A percentile compares a stretch with the other conserved stretches of the same genome.
Evolutionary conservation across 2,113 vertebrate species (phyloP).

Genomic region (Hippoglossus stenolepis): DNA sequence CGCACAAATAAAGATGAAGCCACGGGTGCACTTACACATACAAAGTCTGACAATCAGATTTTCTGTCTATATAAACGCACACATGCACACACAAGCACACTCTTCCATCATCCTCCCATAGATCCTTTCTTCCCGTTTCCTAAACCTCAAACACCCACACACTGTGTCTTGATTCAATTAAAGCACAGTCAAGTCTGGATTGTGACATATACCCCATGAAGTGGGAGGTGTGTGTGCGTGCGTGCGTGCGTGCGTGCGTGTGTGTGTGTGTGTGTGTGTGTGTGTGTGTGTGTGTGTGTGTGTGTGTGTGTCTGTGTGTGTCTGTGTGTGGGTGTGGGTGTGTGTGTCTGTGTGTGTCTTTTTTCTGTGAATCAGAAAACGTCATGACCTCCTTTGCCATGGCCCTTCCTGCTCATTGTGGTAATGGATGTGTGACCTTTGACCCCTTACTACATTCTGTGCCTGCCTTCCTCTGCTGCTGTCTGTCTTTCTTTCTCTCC

Average conservation of each 20-base stretch:
- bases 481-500: constrained; percentile 35
- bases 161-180: constrained; percentile 71
- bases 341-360: no score
- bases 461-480: constrained; percentile 42
- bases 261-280: constrained; percentile 2
- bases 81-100: constrained; percentile 4
- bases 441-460: constrained; percentile 55
- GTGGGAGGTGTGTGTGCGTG: not conserved
- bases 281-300: no score
- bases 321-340: no score
- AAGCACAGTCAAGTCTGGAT: constrained; percentile 49
- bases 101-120: constrained; percentile 14
- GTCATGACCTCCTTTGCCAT: constrained; percentile 48
- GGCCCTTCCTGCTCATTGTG: constrained; percentile 53
- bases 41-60: constrained; percentile 48
- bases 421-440: constrained; percentile 71
- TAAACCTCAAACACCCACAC: constrained; percentile 65
- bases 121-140: constrained; percentile 34
- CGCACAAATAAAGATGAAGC: constrained; percentile 2
- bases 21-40: constrained; percentile 16
- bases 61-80: constrained; percentile 26
- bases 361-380: constrained; percentile 48
- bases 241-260: not conserved
- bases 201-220: constrained; percentile 43
- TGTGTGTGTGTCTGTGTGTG: no score